A percentile compares a stretch with the other conserved stretches of the same genome.
These are phyloP conservation scores for Grammomys dolichurus DNA, from an alignment of 2,113 vertebrate species.

Conservation along the genomic window DNA sequence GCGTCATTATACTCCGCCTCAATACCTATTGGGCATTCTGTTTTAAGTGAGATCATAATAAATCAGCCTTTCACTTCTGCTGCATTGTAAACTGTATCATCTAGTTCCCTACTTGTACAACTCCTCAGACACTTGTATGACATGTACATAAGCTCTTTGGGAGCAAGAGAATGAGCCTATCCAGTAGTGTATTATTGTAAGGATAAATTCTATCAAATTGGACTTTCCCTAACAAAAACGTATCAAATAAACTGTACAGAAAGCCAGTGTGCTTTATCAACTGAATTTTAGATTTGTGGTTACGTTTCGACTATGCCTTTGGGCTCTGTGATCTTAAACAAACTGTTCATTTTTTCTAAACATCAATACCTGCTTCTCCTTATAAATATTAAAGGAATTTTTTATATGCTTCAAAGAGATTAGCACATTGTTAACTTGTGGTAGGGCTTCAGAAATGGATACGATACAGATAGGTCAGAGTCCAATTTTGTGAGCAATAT, in stretches of 20 bases:
- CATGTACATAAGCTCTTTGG: background rate
- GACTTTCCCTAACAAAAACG: conserved; percentile 40
- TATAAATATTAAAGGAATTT: conserved; percentile 4
- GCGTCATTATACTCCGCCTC: background rate
- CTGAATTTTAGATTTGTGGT: background rate
- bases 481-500: background rate
- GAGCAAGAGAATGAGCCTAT: background rate
- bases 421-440: background rate
- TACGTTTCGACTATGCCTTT: conserved; percentile 2
- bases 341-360: conserved; percentile 45
- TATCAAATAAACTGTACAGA: background rate
- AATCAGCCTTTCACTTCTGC: background rate
- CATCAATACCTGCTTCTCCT: background rate
- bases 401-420: background rate
- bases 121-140: background rate
- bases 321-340: background rate
- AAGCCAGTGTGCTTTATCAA: background rate
- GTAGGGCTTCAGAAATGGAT: background rate
- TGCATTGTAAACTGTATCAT: background rate
- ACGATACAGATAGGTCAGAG: background rate
- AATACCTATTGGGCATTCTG: background rate
- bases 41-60: background rate
- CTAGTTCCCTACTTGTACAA: background rate
- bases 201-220: background rate
- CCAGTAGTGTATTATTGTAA: background rate